Evolutionary conservation across 2,797 vertebrate genomes (phyloP), one percentile per base, ranked within the genome.

Genomic region (Mycteria americana): DNA sequence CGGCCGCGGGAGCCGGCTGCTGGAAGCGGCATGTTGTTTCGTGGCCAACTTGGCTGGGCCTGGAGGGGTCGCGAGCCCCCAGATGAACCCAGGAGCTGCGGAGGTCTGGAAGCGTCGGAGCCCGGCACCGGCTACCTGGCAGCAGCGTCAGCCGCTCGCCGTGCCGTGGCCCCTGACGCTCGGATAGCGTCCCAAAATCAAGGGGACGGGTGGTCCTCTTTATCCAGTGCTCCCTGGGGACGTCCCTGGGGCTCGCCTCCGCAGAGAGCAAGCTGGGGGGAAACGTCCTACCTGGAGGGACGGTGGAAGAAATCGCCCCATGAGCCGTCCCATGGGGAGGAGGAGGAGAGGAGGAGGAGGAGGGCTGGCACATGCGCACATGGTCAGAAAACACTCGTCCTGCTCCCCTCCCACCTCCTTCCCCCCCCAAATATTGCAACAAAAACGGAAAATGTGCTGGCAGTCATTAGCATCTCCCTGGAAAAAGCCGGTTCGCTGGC

Each of bases 11-110:
- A 97, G 91, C 91, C 85, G 23, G 59, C 46, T 6, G 48, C 89
- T 96, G 94, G 94, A 92, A 80, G 92, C 45, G 13, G 82, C 19
- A 13, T 30, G 87, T 28, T n/a, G 27, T 60, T 93, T 85, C 31
- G 10, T 74, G 88, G 91, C 96, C 96, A 95, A 63, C 51, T 6
- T 91, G 94, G 97, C 91, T 37, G 83, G 31, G 65, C 46, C 81
- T 95, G 68, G 84, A 92, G 93, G 72, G 77, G 80, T 68, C 48
- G 46, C 48, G 57, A 75, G 59, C 51, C 86, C 59, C 78, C 63
- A 65, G 24, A 37, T 11, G 73, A 75, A 56, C 45, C 73, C 25
- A 35, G 84, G 73, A 87, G 45, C 70, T 63, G 59, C 4, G 28
- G 81, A 63, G 59, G 11, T 35, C 35, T 13, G 59, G 74, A 68